Conservation (phyloP, 2,888 invertebrate species). For the Hyalella azteca region DNA sequence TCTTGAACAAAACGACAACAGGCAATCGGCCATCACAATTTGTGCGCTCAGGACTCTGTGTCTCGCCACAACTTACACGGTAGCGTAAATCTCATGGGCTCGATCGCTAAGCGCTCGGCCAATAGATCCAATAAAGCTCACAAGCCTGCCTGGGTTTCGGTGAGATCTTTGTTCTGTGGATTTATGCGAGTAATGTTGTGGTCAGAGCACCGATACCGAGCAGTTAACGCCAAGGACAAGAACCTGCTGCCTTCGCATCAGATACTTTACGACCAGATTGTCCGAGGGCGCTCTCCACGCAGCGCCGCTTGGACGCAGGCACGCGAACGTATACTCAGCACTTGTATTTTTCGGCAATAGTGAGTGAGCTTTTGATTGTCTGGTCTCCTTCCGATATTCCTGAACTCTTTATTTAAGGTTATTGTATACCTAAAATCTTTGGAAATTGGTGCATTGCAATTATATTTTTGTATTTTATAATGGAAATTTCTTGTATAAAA, state of each 20-base stretch:
- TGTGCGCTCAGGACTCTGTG: slow-evolving; percentile 1
- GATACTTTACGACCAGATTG: slow-evolving; percentile 3
- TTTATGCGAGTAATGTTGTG: slow-evolving; percentile 25
- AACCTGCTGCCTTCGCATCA: background rate
- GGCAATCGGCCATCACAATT: slow-evolving; percentile 16
- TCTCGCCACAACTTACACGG: slow-evolving; percentile 17
- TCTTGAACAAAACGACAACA: background rate
- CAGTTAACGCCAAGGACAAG: slow-evolving; percentile 30
- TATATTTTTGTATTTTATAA: too few relatives aligned
- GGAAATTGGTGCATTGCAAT: too few relatives aligned
- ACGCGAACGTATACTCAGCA: too few relatives aligned
- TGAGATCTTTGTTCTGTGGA: slow-evolving; percentile 23
- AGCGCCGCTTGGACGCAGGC: too few relatives aligned
- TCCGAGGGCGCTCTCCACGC: too few relatives aligned
- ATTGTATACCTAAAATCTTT: too few relatives aligned
- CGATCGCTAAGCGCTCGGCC: slow-evolving; percentile 34
- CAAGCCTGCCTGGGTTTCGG: slow-evolving; percentile 1
- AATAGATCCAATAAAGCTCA: slow-evolving; percentile 25
- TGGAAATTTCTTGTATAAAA: too few relatives aligned
- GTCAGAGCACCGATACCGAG: slow-evolving; percentile 24
- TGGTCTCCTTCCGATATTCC: too few relatives aligned
- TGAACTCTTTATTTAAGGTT: too few relatives aligned
- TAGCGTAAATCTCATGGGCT: slow-evolving; percentile 2
- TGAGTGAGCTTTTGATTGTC: too few relatives aligned
- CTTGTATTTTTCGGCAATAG: too few relatives aligned